Base-by-base conservation (phyloP, 2,888 invertebrate genomes). In the Drosophila emarginata region DNA sequence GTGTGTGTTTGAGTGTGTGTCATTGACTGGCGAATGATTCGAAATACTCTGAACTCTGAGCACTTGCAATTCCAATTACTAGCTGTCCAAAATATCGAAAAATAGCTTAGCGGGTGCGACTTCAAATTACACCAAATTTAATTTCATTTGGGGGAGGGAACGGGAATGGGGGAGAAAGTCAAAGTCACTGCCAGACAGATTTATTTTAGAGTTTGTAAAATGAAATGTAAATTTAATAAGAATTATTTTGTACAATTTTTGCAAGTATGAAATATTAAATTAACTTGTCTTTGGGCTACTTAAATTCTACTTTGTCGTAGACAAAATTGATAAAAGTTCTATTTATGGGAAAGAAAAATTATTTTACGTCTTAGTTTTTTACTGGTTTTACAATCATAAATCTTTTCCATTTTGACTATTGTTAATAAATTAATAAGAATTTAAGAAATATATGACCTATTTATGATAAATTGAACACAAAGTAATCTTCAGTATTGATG, bases 61-160 rank as follows among this genome's bases (percentile, higher is more conserved):
- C 60, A 57, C 59, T 56, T 28, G 51, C 61, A 40, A 76, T 81
- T 87, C 74, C 81, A 81, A 81, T 87, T 81, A 81, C 45, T 79
- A 79, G 74, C 86, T 81, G 88, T 73, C 71, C 87, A 85, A 87
- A 79, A 72, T 76, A 64, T 76, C 74, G 69, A 81, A 76, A 85
- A 81, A 77, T 85, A 21, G 88, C 72, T 37, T 54, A 36, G 37
- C 39, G 56, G 36, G n/a, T 37, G 37, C 77, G 74, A 39, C 65
- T 67, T 64, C 51, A 82, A 85, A 87, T 85, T 85, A 81, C 64
- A 72, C 65, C 77, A 21, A 79, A 85, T 79, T 81, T 67, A 40
- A 71, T 72, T 72, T 58, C 59, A 56, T 18, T 21, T 7, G n/a
- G 4, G 7, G 7, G n/a, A 14, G 36, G 1, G 6, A n/a, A n/a